Percentiles rank a stretch among this genome's conserved stretches.
These are phyloP conservation scores for Helogale parvula DNA, from an alignment of 2,113 vertebrate genomes.

Conservation along the genomic window DNA sequence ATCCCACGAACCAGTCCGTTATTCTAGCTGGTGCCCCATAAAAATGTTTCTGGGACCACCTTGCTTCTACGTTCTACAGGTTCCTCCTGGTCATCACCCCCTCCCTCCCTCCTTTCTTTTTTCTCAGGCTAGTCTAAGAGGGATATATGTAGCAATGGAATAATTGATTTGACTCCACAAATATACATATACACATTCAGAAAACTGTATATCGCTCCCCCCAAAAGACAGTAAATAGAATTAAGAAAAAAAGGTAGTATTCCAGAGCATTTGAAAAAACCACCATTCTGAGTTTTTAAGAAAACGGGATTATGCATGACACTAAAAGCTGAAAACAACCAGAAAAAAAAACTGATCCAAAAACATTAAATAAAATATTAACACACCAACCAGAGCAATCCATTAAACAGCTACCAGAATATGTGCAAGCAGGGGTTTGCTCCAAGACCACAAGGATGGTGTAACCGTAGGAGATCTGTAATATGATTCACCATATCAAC, in stretches of 20 bases:
- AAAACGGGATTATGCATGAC: neutral
- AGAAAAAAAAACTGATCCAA: neutral
- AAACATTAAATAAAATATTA: neutral
- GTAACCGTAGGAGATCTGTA: neutral
- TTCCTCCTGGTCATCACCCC: neutral
- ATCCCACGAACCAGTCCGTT: neutral
- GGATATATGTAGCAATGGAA: neutral
- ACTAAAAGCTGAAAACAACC: slow-evolving; percentile 15
- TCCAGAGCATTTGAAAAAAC: neutral
- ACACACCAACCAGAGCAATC: neutral
- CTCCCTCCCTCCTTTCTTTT: neutral
- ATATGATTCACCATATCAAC: neutral
- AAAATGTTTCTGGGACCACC: neutral
- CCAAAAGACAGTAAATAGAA: neutral
- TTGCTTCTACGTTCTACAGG: neutral
- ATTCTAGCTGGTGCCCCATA: neutral
- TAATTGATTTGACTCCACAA: neutral
- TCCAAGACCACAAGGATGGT: neutral
- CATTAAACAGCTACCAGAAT: neutral
- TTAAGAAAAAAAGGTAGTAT: neutral
- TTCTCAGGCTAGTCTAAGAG: neutral
- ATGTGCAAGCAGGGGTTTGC: neutral
- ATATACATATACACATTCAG: neutral
- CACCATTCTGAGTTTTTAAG: neutral
- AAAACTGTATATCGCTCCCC: neutral